Evolutionary conservation across 1,140 invertebrate genomes (phyloP), one percentile per base, ranked within the genome.

Genomic region (Drosophila serrata): DNA sequence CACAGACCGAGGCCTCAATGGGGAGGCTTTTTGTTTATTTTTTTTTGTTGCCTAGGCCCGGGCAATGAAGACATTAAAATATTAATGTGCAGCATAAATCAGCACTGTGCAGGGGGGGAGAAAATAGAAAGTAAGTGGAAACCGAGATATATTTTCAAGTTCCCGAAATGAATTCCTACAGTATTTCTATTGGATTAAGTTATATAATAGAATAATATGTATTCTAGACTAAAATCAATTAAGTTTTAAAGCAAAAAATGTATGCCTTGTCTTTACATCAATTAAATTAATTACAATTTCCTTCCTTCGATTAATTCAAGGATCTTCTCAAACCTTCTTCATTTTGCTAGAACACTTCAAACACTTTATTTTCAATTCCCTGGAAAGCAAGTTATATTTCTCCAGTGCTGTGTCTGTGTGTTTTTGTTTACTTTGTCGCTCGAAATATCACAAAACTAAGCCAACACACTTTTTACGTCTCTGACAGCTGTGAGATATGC

Each of bases 51-150:
- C 70, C 56, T 78, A 84, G 33, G 43, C 69, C 67, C 62, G 40
- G 53, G 76, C 88, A 81, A 90, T 90, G 86, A 91, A 90, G 86
- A 91, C 87, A 90, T 90, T 90, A 82, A 91, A 90, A 91, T 87
- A 91, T 90, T 90, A 91, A 90, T 90, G 87, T 80, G 67, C 69
- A 67, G 81, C 76, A 91, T 90, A 91, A 90, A 90, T 90, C 87
- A 90, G 82, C 46, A 27, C 4, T 13, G 51, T 11, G 43, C 37
- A 45, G 43, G 3, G 27, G 22, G 12, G 29, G 19, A 24, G 11
- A 19, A 8, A 43, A 27, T 56, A 24, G 33, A 57, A 51, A 35
- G n/a, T 6, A 43, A 63, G 15, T 15, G 22, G 33, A 27, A 13
- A n/a, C 29, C 40, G n/a, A 42, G 39, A 29, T 9, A 29, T 9